A percentile compares a stretch with the other conserved stretches of the same genome.
phyloP scores from a whole-genome alignment of 2,888 invertebrate genomes.

The Scaptomyza flava region DNA sequence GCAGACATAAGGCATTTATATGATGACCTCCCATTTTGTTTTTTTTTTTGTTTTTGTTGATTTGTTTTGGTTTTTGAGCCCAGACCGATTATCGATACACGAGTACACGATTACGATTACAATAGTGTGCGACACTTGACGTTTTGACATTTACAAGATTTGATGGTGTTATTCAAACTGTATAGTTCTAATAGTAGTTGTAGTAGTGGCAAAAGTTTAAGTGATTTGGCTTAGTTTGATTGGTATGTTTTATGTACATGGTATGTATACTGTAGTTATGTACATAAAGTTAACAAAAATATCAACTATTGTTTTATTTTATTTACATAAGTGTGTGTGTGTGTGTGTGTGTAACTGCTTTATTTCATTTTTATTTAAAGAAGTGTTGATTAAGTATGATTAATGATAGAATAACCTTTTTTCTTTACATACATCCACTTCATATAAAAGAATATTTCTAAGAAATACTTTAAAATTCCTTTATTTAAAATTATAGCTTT shows the following conservation, averaged over 20 bases:
- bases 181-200: constrained; percentile 13
- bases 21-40: constrained; percentile 8
- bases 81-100: constrained; percentile 34
- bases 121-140: constrained; percentile 38
- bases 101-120: constrained; percentile 37
- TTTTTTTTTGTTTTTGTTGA: neutral
- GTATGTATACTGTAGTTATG: constrained; percentile 22
- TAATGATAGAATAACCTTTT: no score
- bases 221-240: constrained; percentile 9
- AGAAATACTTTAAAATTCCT: neutral
- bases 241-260: constrained; percentile 5
- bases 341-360: no score
- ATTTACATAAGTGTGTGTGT: no score
- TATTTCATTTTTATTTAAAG: no score
- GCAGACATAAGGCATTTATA: constrained; percentile 53
- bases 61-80: neutral
- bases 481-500: neutral
- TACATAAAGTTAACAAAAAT: neutral
- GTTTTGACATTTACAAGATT: constrained; percentile 42
- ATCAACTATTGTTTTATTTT: no score
- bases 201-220: constrained; percentile 13
- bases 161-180: constrained; percentile 17
- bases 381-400: no score
- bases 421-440: no score
- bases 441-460: no score